A percentile compares a stretch with the other conserved stretches of the same genome.
phyloP scores from a whole-genome alignment of 2,888 invertebrate species.

The Chalcis sispes region DNA sequence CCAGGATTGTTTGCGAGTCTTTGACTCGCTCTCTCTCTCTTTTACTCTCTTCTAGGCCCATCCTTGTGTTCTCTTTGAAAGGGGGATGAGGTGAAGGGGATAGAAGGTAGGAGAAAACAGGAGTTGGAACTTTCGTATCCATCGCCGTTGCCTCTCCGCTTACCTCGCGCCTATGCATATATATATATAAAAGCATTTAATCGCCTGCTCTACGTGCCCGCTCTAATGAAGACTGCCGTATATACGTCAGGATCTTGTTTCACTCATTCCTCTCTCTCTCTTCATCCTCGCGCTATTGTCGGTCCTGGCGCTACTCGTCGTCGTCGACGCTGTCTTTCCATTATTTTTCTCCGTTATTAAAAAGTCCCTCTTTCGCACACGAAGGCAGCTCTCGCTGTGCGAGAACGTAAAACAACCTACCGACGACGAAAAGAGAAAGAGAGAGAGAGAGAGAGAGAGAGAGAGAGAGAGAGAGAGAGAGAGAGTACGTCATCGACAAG shows the following conservation, averaged over 20 bases:
- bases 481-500: constrained; percentile 19
- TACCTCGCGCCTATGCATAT: neutral
- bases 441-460: too few relatives aligned
- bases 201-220: constrained; percentile 38
- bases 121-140: constrained; percentile 32
- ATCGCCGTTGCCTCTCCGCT: neutral
- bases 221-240: constrained; percentile 70
- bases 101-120: neutral
- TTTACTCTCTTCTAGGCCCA: too few relatives aligned
- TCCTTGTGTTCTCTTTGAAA: too few relatives aligned
- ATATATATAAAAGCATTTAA: constrained; percentile 30
- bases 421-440: too few relatives aligned
- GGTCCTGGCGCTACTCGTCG: constrained; percentile 65
- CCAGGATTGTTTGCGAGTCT: constrained; percentile 46
- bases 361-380: constrained; percentile 65
- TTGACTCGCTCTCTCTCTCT: neutral
- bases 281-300: constrained; percentile 42
- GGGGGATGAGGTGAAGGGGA: neutral
- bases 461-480: neutral
- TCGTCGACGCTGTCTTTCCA: constrained; percentile 71
- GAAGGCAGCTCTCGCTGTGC: too few relatives aligned
- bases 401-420: too few relatives aligned
- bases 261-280: too few relatives aligned
- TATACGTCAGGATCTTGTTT: constrained; percentile 19
- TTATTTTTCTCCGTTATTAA: constrained; percentile 75